Evolutionary conservation across 2,888 invertebrate genomes (phyloP).

Genomic region (Plebejus argus): DNA sequence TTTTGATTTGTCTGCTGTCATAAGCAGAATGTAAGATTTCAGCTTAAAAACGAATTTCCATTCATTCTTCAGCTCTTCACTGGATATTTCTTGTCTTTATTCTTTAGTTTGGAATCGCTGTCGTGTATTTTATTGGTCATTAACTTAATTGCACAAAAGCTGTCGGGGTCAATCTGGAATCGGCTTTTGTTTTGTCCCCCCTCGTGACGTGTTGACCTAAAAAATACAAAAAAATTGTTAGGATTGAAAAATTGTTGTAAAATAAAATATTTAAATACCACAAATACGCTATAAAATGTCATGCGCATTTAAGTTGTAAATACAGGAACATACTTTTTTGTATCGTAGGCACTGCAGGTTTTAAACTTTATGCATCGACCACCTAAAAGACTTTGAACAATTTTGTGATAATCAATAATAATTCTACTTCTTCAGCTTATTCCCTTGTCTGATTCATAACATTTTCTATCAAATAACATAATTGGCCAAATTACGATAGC

Average conservation of each 20-base stretch:
- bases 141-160: constrained; percentile 15
- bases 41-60: constrained; percentile 26
- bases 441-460: no score
- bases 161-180: background rate
- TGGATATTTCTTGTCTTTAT: background rate
- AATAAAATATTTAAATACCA: background rate
- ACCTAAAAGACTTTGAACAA: no score
- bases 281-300: no score
- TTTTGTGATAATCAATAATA: no score
- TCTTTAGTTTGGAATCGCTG: background rate
- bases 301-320: no score
- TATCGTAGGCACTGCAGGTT: no score
- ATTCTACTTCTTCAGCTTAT: no score
- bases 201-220: background rate
- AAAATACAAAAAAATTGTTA: background rate
- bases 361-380: no score
- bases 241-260: background rate
- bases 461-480: background rate
- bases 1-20: constrained; percentile 30
- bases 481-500: background rate
- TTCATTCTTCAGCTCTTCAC: constrained; percentile 1
- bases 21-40: constrained; percentile 30
- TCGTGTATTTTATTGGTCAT: constrained; percentile 7
- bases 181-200: background rate
- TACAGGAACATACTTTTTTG: no score